Conservation (phyloP, 2,113 vertebrate species). For the Sander vitreus region DNA sequence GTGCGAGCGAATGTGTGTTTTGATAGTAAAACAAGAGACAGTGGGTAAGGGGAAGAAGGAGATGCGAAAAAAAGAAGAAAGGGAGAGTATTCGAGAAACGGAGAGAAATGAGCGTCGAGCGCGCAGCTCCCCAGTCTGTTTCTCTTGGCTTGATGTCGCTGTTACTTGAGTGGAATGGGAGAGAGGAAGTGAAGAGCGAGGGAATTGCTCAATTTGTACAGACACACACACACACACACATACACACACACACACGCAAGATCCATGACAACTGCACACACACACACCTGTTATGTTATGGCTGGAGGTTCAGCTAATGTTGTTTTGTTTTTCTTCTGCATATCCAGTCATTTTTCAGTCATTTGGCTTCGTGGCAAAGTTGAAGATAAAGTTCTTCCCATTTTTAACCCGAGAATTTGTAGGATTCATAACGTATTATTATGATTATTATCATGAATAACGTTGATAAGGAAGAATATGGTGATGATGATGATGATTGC, state of each 20-base stretch:
- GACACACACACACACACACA: neutral
- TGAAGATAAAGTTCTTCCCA: neutral
- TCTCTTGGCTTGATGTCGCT: constrained; percentile 32
- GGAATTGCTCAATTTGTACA: constrained; percentile 9
- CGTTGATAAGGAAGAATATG: neutral
- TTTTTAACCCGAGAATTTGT: neutral
- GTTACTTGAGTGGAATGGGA: constrained; percentile 30
- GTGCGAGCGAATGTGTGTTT: constrained; percentile 26
- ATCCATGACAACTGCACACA: neutral
- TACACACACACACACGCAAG: neutral
- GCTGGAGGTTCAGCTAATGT: neutral
- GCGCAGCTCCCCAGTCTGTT: constrained; percentile 41
- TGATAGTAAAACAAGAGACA: constrained; percentile 2
- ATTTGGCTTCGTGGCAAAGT: neutral
- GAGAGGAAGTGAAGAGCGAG: constrained; percentile 15
- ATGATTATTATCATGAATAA: neutral
- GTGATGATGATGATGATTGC: neutral
- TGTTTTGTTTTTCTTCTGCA: neutral
- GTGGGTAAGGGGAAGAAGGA: neutral
- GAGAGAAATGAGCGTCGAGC: neutral
- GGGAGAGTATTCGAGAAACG: neutral
- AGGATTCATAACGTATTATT: neutral
- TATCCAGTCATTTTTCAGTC: neutral
- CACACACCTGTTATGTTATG: constrained; percentile 7
- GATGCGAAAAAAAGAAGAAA: neutral